Conservation (phyloP, 1,140 invertebrate species). For the Triops cancriformis region DNA sequence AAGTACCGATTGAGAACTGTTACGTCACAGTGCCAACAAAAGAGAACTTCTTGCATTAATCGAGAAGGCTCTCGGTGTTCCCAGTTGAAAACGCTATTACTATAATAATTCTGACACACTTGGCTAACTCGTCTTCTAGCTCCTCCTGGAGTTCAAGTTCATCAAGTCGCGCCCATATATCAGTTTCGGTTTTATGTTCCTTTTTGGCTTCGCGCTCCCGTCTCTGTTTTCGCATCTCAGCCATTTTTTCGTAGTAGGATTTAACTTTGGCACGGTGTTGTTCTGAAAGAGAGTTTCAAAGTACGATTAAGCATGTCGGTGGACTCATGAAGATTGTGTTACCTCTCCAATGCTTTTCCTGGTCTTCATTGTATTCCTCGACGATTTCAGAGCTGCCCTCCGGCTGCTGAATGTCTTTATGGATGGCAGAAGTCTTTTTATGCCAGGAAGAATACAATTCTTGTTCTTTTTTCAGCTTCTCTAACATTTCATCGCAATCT, state of each 20-base stretch:
- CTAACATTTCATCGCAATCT: constrained; percentile 45
- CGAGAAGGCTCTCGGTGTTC: no score
- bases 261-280: constrained; percentile 45
- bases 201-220: constrained; percentile 34
- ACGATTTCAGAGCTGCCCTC: constrained; percentile 42
- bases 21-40: no score
- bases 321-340: constrained; percentile 36
- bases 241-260: constrained; percentile 42
- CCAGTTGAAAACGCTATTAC: no score
- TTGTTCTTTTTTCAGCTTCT: constrained; percentile 42
- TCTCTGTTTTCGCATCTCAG: constrained; percentile 34
- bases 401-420: constrained; percentile 38
- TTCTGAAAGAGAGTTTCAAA: constrained; percentile 35
- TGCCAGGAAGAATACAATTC: constrained; percentile 42
- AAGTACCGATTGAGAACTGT: no score
- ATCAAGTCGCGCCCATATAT: constrained; percentile 44
- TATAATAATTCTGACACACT: neutral
- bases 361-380: constrained; percentile 48
- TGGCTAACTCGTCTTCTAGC: constrained; percentile 34
- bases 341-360: constrained; percentile 48
- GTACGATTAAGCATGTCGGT: constrained; percentile 24
- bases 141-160: constrained; percentile 48
- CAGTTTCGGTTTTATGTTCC: constrained; percentile 40
- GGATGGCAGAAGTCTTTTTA: constrained; percentile 35
- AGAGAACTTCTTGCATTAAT: no score